phyloP scores from a whole-genome alignment of 37 sponge, comb jelly and placozoan genomes.

The Chondrilla cf. caribensis region DNA sequence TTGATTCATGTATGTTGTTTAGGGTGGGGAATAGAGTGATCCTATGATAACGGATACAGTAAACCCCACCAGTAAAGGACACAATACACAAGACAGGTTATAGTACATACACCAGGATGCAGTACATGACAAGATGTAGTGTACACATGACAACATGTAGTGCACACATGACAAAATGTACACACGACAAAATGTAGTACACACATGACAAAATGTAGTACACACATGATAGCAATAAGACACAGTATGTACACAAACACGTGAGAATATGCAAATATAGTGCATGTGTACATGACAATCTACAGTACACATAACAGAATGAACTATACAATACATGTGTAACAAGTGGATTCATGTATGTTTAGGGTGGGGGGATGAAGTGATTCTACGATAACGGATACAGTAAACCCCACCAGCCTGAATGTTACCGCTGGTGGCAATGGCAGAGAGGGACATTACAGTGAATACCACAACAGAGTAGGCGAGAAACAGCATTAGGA shows the following conservation, averaged over 20 bases:
- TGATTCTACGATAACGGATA: constrained; percentile 70
- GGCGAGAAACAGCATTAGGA: constrained; percentile 81
- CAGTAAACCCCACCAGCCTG: constrained; percentile 99
- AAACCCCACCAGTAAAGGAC: constrained; percentile 82
- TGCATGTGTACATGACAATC: no score
- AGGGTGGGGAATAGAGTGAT: no score
- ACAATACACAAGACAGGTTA: background rate
- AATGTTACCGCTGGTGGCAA: constrained; percentile 96
- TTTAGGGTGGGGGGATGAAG: no score
- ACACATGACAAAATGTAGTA: background rate
- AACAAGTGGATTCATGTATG: no score
- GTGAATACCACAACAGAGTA: constrained; percentile 87
- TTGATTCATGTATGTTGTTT: no score
- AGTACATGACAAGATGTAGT: background rate
- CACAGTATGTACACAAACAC: no score
- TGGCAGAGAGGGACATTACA: constrained; percentile 93
- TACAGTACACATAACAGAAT: no score
- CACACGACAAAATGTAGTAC: no score
- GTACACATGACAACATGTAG: background rate
- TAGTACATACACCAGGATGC: background rate
- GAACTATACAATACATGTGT: no score
- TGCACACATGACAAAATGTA: background rate
- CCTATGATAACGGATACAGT: constrained; percentile 86
- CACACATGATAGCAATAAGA: no score
- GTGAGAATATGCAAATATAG: no score